Conservation (phyloP, 2,888 invertebrate species). For the Pimpla rufipes region DNA sequence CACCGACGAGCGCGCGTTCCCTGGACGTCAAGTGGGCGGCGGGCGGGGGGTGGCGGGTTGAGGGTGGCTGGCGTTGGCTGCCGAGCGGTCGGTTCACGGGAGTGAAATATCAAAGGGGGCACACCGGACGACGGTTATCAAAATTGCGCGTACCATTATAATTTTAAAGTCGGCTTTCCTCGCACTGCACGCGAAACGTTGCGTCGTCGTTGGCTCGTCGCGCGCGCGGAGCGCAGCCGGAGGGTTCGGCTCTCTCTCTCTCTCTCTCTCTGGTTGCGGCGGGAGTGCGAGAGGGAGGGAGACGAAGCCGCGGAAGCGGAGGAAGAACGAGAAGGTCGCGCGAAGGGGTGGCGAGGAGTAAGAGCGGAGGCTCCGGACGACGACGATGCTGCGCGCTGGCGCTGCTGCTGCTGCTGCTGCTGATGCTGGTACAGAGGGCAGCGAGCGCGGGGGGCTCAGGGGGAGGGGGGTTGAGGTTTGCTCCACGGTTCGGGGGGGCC, state of each 20-base stretch:
- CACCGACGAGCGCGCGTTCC: conserved; percentile 38
- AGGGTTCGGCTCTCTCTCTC: conserved; percentile 58
- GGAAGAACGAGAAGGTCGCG: conserved; percentile 54
- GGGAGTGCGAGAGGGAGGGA: conserved; percentile 62
- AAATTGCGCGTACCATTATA: conserved; percentile 85
- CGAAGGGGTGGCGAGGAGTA: conserved; percentile 58
- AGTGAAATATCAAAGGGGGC: conserved; percentile 77
- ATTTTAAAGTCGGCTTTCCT: conserved; percentile 85
- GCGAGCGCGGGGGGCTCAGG: conserved; percentile 50
- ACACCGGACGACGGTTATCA: conserved; percentile 83
- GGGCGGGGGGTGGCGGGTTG: conserved; percentile 42
- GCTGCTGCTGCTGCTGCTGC: no score
- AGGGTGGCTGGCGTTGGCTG: conserved; percentile 25
- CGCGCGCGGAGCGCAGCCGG: no score
- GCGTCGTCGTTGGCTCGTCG: conserved; percentile 70
- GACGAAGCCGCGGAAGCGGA: conserved; percentile 42
- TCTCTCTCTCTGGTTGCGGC: no score
- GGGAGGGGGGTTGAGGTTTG: conserved; percentile 54
- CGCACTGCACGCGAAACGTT: conserved; percentile 70
- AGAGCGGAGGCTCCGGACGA: conserved; percentile 54
- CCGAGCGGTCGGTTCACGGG: conserved; percentile 60
- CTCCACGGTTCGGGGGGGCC: conserved; percentile 62
- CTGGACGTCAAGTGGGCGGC: conserved; percentile 67
- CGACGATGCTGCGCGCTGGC: conserved; percentile 41
- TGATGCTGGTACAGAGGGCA: conserved; percentile 52